phyloP scores from a whole-genome alignment of 1,140 invertebrate genomes.

The Vollenhovia emeryi region DNA sequence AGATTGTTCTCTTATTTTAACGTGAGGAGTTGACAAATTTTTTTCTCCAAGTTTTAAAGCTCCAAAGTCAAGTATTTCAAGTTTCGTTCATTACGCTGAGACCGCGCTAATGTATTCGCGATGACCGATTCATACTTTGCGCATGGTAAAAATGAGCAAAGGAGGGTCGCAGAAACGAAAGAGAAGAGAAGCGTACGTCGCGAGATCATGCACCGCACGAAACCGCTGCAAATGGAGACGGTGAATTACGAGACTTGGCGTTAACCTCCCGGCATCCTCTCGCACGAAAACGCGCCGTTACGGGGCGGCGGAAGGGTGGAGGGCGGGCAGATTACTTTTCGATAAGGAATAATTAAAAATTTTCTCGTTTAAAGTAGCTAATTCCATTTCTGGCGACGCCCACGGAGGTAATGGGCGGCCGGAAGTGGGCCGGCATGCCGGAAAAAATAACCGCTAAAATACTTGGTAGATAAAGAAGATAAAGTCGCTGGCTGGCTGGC shows the following conservation, averaged over 20 bases:
- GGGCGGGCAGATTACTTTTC: slow-evolving; percentile 83
- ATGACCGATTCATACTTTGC: background rate
- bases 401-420: slow-evolving; percentile 62
- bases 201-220: slow-evolving; percentile 74
- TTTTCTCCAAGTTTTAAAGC: background rate
- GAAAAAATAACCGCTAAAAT: slow-evolving; percentile 85
- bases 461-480: slow-evolving; percentile 85
- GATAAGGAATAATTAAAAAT: slow-evolving; percentile 87
- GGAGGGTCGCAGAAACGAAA: background rate
- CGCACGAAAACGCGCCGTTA: slow-evolving; percentile 67
- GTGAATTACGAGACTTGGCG: slow-evolving; percentile 75
- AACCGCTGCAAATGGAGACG: slow-evolving; percentile 68
- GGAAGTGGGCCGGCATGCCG: slow-evolving; percentile 73
- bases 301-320: slow-evolving; percentile 50
- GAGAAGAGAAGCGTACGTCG: slow-evolving; percentile 9
- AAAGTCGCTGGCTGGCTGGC: slow-evolving; percentile 76
- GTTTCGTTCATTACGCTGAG: background rate
- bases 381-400: slow-evolving; percentile 79
- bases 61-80: background rate
- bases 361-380: slow-evolving; percentile 85
- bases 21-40: background rate
- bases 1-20: background rate
- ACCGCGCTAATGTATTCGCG: background rate
- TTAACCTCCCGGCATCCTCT: slow-evolving; percentile 75
- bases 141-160: background rate